Evolutionary conservation across 1,140 invertebrate genomes (phyloP), one percentile per base, ranked within the genome.

Genomic region (Polypedilum vanderplanki): DNA sequence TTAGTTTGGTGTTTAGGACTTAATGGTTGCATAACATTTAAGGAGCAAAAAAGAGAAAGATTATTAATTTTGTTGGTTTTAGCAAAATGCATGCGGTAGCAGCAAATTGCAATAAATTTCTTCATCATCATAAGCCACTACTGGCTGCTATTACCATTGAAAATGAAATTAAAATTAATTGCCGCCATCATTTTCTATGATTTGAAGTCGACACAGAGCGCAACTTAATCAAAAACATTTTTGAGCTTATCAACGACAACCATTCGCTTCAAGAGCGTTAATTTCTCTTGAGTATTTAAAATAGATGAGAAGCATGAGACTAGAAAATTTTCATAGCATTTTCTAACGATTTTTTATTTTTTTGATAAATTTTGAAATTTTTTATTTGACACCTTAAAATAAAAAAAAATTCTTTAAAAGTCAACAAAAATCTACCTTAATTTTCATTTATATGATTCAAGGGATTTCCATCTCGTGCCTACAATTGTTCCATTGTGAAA

Each of bases 391-490:
- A n/a, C n/a, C n/a, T n/a, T n/a, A n/a, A n/a, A n/a, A n/a, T n/a
- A n/a, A n/a, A n/a, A n/a, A n/a, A n/a, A n/a, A n/a, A 33, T 3
- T 33, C 5, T 33, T 33, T 33, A 33, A 33, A 33, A 33, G 2
- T 33, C 24, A 33, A 5, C 24, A 33, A n/a, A n/a, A n/a, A n/a
- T n/a, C n/a, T 33, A 12, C 0, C 12, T 57, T 57, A 57, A 57
- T 57, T 57, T 57, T 57, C 46, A 57, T 57, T 57, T 57, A 57
- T 57, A 57, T 57, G 46, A 57, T 57, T 57, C 46, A 57, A 57
- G 46, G 46, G 46, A 57, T n/a, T 57, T 57, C 12, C n/a, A 4
- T 15, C 12, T 57, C 15, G n/a, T 57, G 12, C 46, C 12, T 15
- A 57, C 46, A 57, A 57, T 15, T 57, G 46, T 15, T 4, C 46